These are phyloP conservation scores for Petrosia ficiformis DNA, from an alignment of 37 sponge, comb jelly and placozoan genomes.

Conservation along the genomic window DNA sequence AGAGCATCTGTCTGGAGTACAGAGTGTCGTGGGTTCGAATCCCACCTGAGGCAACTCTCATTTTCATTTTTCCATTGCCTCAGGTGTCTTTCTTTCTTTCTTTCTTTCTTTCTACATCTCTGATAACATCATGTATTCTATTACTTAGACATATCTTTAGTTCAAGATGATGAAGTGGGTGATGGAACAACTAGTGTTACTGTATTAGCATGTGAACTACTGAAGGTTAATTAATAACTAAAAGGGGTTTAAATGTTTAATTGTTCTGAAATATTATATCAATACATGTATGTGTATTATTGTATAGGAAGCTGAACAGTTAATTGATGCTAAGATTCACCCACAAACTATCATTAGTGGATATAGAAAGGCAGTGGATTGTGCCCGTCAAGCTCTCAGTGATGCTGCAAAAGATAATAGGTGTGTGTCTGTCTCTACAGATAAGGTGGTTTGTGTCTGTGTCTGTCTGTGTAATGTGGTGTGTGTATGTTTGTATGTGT, in stretches of 20 bases:
- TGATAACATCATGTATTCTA: too few species aligned
- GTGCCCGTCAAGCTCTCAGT: slow-evolving; percentile 71
- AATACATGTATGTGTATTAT: too few species aligned
- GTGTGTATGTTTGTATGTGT: too few species aligned
- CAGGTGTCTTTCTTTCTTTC: too few species aligned
- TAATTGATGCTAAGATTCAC: slow-evolving; percentile 84
- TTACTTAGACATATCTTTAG: slow-evolving; percentile 90
- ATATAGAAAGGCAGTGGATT: slow-evolving; percentile 83
- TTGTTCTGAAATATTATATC: too few species aligned
- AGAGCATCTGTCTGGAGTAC: too few species aligned
- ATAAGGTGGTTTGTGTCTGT: too few species aligned
- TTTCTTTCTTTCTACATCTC: too few species aligned
- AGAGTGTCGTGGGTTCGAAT: too few species aligned
- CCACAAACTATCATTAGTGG: slow-evolving; percentile 97
- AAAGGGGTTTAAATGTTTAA: too few species aligned
- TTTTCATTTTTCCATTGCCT: too few species aligned
- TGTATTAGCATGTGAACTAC: slow-evolving; percentile 96
- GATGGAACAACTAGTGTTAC: slow-evolving; percentile 99
- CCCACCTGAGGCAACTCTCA: too few species aligned
- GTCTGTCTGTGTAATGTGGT: not conserved
- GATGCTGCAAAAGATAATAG: slow-evolving; percentile 81
- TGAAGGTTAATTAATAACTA: slow-evolving; percentile 52
- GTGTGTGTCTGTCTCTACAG: slow-evolving; percentile 13
- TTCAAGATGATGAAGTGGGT: slow-evolving; percentile 98
- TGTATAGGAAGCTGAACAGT: slow-evolving; percentile 86